These are phyloP conservation scores for Drosophila fungiperda DNA, from an alignment of 2,888 invertebrate genomes.

Conservation along the genomic window DNA sequence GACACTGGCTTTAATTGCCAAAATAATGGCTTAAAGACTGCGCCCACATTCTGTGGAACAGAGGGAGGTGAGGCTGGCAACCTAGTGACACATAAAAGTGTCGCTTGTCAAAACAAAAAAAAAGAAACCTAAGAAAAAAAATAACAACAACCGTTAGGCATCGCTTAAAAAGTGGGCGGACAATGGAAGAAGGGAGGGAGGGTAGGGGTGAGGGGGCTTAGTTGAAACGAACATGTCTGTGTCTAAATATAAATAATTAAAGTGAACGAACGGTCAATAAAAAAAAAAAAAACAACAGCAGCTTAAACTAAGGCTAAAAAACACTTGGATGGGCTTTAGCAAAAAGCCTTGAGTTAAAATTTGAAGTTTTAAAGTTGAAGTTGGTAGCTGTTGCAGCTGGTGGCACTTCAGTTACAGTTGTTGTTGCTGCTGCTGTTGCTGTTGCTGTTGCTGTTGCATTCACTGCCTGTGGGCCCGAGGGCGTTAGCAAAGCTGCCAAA, in stretches of 20 bases:
- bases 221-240: slow-evolving; percentile 25
- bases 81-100: slow-evolving; percentile 78
- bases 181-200: not conserved
- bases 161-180: slow-evolving; percentile 9
- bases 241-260: slow-evolving; percentile 64
- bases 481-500: slow-evolving; percentile 72
- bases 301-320: slow-evolving; percentile 25
- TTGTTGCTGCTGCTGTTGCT: slow-evolving; percentile 2
- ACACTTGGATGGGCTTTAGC: slow-evolving; percentile 44
- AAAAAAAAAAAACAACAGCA: slow-evolving; percentile 38
- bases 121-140: not conserved
- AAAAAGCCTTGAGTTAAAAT: slow-evolving; percentile 30
- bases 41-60: slow-evolving; percentile 42
- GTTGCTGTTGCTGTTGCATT: slow-evolving; percentile 9
- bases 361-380: slow-evolving; percentile 24
- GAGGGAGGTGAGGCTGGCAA: slow-evolving; percentile 36
- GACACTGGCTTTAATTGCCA: slow-evolving; percentile 52
- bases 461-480: slow-evolving; percentile 47
- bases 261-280: slow-evolving; percentile 61
- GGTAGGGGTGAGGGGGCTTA: slow-evolving; percentile 3
- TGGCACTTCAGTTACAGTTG: slow-evolving; percentile 21
- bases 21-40: slow-evolving; percentile 42
- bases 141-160: slow-evolving; percentile 46
- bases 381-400: slow-evolving; percentile 26
- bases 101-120: slow-evolving; percentile 59